A percentile compares a stretch with the other conserved stretches of the same genome.
Conservation (phyloP, 2,797 vertebrate species). For the Pseudochromis fuscus region DNA sequence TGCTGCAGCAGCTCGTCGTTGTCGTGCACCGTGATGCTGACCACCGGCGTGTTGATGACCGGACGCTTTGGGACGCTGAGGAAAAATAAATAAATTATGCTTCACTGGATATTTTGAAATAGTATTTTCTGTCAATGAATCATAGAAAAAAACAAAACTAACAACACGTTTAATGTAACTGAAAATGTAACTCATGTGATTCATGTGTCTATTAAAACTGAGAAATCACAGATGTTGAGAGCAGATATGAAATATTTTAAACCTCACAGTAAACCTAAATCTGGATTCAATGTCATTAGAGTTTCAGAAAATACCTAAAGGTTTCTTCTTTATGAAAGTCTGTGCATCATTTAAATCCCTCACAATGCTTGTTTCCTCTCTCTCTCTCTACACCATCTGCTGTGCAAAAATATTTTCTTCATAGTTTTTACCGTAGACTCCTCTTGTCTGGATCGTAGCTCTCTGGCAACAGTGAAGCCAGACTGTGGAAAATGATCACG, state of each 20-base stretch:
- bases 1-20: slow-evolving; percentile 85
- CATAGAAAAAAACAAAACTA: too few species aligned
- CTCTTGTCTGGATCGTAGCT: slow-evolving; percentile 95
- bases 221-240: too few species aligned
- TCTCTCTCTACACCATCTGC: too few species aligned
- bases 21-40: slow-evolving; percentile 92
- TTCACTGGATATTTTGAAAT: background rate
- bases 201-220: too few species aligned
- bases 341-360: too few species aligned
- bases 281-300: background rate
- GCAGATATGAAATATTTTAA: background rate
- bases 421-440: slow-evolving; percentile 87
- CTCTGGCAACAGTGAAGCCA: slow-evolving; percentile 90
- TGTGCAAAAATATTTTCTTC: too few species aligned
- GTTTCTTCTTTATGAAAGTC: background rate
- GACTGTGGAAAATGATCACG: slow-evolving; percentile 95
- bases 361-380: too few species aligned
- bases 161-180: too few species aligned
- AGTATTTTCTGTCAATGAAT: background rate
- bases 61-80: slow-evolving; percentile 94
- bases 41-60: slow-evolving; percentile 94
- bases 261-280: too few species aligned
- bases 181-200: too few species aligned
- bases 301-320: background rate
- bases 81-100: background rate